These are phyloP conservation scores for Megaceryle alcyon DNA, from an alignment of 2,797 vertebrate species.

Conservation along the genomic window DNA sequence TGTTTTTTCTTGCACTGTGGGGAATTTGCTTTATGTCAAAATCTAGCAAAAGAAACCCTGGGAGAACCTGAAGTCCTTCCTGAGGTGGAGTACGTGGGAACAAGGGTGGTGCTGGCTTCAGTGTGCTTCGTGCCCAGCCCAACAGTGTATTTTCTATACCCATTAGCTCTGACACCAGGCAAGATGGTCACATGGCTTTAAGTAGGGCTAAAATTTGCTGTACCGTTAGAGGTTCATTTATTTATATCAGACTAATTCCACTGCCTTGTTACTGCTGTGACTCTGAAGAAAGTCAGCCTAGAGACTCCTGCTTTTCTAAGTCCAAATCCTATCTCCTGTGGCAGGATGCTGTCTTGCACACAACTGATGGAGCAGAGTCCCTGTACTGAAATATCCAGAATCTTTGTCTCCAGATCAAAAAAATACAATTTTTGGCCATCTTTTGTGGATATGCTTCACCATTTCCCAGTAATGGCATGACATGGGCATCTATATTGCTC, in stretches of 20 bases:
- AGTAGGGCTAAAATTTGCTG: not conserved
- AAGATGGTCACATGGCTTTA: not conserved
- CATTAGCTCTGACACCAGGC: not conserved
- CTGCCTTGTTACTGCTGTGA: not conserved
- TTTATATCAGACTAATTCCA: not conserved
- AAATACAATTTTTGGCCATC: not conserved
- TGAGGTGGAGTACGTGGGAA: not conserved
- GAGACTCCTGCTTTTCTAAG: not conserved
- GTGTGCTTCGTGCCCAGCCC: not conserved
- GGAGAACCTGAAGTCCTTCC: not conserved
- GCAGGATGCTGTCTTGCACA: not conserved
- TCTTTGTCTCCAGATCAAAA: not conserved
- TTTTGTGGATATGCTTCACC: not conserved
- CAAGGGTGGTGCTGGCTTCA: not conserved
- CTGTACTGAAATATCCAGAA: not conserved
- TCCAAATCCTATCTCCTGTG: not conserved
- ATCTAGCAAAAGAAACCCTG: not conserved
- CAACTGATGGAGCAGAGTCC: not conserved
- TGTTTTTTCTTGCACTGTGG: slow-evolving; percentile 31
- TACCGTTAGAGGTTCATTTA: not conserved
- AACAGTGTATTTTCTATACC: not conserved
- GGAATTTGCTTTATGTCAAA: slow-evolving; percentile 36
- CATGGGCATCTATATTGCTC: not conserved
- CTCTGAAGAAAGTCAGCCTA: not conserved
- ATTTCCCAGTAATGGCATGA: not conserved